Conservation (phyloP, 2,113 vertebrate species). For the Panthera tigris region DNA sequence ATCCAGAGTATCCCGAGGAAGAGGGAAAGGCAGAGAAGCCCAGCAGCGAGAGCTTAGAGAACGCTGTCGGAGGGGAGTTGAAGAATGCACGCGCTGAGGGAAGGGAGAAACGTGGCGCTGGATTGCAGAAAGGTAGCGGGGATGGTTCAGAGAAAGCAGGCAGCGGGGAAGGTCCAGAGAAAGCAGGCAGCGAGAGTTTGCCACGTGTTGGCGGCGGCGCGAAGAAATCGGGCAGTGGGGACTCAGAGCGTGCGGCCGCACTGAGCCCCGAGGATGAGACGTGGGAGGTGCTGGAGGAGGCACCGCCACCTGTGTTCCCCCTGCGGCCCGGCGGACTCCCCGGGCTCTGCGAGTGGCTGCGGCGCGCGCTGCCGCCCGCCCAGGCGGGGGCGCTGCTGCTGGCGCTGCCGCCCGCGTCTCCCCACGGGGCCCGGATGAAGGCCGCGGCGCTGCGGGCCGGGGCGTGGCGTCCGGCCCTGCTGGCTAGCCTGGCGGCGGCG, state of each 20-base stretch:
- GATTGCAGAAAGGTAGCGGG: constrained; percentile 39
- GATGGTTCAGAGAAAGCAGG: constrained; percentile 53
- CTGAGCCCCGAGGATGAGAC: constrained; percentile 58
- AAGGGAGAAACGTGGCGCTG: constrained; percentile 72
- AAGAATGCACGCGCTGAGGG: neutral
- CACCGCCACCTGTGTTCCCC: constrained; percentile 64
- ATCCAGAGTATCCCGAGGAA: constrained; percentile 40
- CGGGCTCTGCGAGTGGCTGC: constrained; percentile 62
- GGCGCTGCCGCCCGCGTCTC: constrained; percentile 76
- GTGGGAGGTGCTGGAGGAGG: constrained; percentile 71
- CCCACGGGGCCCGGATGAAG: constrained; percentile 67
- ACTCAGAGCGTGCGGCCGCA: rapidly evolving
- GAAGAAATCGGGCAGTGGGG: neutral
- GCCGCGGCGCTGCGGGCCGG: constrained; percentile 75
- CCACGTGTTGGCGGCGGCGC: neutral
- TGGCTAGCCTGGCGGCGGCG: constrained; percentile 79
- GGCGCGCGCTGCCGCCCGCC: constrained; percentile 44
- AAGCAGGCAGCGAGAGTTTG: constrained; percentile 4
- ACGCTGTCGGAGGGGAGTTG: neutral
- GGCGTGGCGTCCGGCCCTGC: constrained; percentile 80
- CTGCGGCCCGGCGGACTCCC: constrained; percentile 71
- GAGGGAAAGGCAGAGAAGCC: constrained; percentile 38
- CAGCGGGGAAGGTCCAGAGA: constrained; percentile 37
- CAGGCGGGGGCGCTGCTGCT: constrained; percentile 78
- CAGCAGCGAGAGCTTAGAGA: neutral